Conservation (phyloP, 35 echinoderm and acorn worm species). For the Stichopus chloronotus region DNA sequence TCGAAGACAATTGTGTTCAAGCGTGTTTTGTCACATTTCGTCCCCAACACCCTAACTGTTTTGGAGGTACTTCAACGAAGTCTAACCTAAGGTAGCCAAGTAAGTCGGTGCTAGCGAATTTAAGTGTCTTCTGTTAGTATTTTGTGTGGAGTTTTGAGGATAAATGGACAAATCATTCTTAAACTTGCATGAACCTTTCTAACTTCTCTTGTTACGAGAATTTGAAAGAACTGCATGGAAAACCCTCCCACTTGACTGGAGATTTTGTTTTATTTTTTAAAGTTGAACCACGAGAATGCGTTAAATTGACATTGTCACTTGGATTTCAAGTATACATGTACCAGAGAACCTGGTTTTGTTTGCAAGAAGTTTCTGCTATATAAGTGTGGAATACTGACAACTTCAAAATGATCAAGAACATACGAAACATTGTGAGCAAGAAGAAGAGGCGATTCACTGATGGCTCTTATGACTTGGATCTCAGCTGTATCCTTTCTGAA, state of each 20-base stretch:
- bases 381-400: background rate
- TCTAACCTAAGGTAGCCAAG: too few species aligned
- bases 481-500: constrained; percentile 97
- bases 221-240: too few species aligned
- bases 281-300: background rate
- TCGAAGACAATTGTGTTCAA: background rate
- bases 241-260: too few species aligned
- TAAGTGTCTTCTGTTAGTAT: background rate
- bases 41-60: background rate
- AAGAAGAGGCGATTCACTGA: constrained; percentile 90
- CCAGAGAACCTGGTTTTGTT: background rate
- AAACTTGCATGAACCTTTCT: too few species aligned
- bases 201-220: too few species aligned
- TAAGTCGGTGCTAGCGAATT: background rate
- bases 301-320: background rate
- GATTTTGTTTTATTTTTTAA: too few species aligned
- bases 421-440: constrained; percentile 88
- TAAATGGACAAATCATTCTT: too few species aligned
- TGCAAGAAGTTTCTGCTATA: background rate
- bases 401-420: constrained; percentile 43
- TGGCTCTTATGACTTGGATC: constrained; percentile 87
- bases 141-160: background rate
- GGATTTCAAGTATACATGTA: background rate
- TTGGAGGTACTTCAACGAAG: background rate
- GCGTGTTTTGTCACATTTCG: background rate